These are phyloP conservation scores for Ctenomys sociabilis DNA, from an alignment of 2,113 vertebrate species.

Conservation along the genomic window DNA sequence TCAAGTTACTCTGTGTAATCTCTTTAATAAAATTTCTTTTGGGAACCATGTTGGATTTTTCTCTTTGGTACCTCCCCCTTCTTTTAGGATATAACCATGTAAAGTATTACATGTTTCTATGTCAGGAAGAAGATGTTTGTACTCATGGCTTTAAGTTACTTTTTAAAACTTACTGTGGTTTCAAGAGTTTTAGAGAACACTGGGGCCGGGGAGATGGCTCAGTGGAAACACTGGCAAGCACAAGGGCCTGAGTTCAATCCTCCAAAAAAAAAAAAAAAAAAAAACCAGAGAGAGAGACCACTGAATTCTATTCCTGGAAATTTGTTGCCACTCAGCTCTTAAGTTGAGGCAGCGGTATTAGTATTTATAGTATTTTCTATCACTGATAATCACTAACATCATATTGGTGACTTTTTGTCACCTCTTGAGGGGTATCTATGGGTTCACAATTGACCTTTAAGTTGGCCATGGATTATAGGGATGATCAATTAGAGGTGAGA, in stretches of 20 bases:
- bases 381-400: not conserved
- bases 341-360: not conserved
- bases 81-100: not conserved
- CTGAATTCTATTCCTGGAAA: not conserved
- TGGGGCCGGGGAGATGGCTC: no score
- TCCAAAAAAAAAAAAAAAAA: no score
- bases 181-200: constrained; percentile 3
- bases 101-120: not conserved
- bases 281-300: no score
- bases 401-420: not conserved
- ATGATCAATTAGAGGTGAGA: not conserved
- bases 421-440: not conserved
- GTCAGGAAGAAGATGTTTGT: not conserved
- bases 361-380: not conserved
- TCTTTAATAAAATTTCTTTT: not conserved
- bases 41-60: not conserved
- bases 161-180: constrained; percentile 2
- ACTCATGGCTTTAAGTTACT: not conserved
- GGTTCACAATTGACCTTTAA: not conserved
- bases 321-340: not conserved
- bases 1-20: not conserved
- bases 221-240: no score
- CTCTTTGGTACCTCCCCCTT: not conserved
- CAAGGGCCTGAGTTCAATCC: no score
- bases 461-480: not conserved